Base-by-base conservation (phyloP, 2,113 vertebrate genomes). In the Prinia subflava region DNA sequence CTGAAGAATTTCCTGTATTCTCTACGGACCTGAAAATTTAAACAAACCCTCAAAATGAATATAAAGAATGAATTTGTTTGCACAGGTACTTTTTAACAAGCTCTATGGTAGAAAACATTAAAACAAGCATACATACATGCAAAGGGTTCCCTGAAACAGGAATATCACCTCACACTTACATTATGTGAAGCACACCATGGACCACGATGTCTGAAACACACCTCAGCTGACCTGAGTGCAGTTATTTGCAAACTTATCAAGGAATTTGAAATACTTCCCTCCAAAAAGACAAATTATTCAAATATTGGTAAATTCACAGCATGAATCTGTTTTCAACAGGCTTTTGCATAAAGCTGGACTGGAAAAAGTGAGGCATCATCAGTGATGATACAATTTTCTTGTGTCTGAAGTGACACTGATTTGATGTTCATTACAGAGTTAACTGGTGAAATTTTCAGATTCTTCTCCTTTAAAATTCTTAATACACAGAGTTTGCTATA, bases 1-100 rank as follows among this genome's bases (percentile, higher is more conserved):
- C 99, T 98, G 97, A 99, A 99, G 98, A 99, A 99, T 91, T 99
- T 99, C 85, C 99, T 98, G 97, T 99, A 99, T 59, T 99, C 99
- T 94, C 99, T 98, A 81, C 99, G 99, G 52, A 99, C 99, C 99
- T 99, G 97, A 77, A 94, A 96, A 96, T 85, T 94, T 53, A 94
- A 97, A 96, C 41, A 96, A 96, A 92, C 13, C 22, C 73, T 70
- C 47, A 65, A 77, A 92, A 69, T 96, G 41, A 96, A 62, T 68
- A 62, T 4, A 55, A 28, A 83, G 42, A 78, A 87, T 22, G 3
- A 27, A 65, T 60, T 19, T 35, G 24, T 57, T 91, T 75, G 25
- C 41, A 88, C 28, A 79, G 59, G 39, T 86, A 81, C 28, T 62
- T 17, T 80, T 50, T 5, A 81, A 60, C 37, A 71, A 92, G 23